Percentiles rank a stretch among this genome's conserved stretches.
phyloP scores from a whole-genome alignment of 2,113 vertebrate species.

The Corvus cornix region DNA sequence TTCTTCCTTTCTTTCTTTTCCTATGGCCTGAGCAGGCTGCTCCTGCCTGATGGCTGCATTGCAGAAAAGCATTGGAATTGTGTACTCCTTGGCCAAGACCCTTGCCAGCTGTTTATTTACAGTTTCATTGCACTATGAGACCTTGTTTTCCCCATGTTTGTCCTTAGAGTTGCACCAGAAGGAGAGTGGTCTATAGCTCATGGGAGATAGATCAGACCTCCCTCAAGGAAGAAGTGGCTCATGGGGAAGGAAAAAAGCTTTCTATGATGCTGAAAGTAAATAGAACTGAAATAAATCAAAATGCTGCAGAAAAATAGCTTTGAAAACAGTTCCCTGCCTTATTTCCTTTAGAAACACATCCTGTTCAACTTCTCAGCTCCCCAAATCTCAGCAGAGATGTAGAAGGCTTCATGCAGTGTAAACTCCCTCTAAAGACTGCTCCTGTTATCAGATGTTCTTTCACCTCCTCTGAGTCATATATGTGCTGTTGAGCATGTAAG shows the following conservation, averaged over 20 bases:
- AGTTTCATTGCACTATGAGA: conserved; percentile 43
- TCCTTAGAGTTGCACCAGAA: neutral
- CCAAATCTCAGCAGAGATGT: neutral
- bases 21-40: neutral
- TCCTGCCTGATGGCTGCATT: neutral
- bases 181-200: conserved; percentile 14
- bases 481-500: conserved; percentile 69
- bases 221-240: neutral
- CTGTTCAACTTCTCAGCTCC: neutral
- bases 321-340: neutral
- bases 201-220: conserved; percentile 33
- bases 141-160: conserved; percentile 3
- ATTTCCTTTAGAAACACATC: neutral
- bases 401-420: conserved; percentile 15
- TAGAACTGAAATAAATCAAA: neutral
- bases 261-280: conserved; percentile 19
- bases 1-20: neutral
- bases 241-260: neutral
- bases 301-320: neutral
- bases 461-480: conserved; percentile 60
- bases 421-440: conserved; percentile 34
- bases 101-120: conserved; percentile 34
- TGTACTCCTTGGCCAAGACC: neutral
- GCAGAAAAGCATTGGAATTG: neutral
- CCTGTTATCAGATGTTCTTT: conserved; percentile 56